Conservation (phyloP, 1,140 invertebrate species). For the Drosophila rhopaloa region DNA sequence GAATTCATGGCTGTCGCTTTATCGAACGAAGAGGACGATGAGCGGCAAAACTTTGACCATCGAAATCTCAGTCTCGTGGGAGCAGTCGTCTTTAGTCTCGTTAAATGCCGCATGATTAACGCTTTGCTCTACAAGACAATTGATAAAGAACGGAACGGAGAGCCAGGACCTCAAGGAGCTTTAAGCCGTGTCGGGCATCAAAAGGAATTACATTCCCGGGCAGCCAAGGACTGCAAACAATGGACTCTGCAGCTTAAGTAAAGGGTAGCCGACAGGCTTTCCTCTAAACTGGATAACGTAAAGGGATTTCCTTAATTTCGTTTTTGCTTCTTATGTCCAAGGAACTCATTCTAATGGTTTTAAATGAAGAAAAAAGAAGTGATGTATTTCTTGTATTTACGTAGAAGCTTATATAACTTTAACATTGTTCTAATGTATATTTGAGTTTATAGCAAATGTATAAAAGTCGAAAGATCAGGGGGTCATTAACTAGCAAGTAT, state of each 20-base stretch:
- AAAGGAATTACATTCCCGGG: conserved; percentile 40
- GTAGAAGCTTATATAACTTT: too few relatives aligned
- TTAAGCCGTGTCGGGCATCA: conserved; percentile 45
- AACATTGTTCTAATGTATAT: too few relatives aligned
- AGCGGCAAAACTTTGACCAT: conserved; percentile 66
- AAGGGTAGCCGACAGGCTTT: conserved; percentile 6
- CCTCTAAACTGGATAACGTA: background rate
- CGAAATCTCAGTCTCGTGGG: conserved; percentile 72
- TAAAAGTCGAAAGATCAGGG: too few relatives aligned
- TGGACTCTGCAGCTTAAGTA: conserved; percentile 34
- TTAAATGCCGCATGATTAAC: conserved; percentile 81
- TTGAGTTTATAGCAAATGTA: too few relatives aligned
- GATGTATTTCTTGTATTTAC: too few relatives aligned
- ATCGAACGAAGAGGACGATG: conserved; percentile 28
- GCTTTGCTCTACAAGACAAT: conserved; percentile 74
- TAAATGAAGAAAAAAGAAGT: background rate
- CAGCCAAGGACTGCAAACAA: conserved; percentile 31
- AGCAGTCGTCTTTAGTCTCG: conserved; percentile 58
- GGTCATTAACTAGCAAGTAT: too few relatives aligned
- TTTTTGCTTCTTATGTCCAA: background rate
- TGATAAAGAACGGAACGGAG: conserved; percentile 61
- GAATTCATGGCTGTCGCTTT: conserved; percentile 57
- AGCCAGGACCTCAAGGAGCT: conserved; percentile 21
- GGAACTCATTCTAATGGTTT: background rate
- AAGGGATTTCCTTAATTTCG: background rate